Base-by-base conservation (phyloP, 2,888 invertebrate genomes). In the Xestia rhomboidea region DNA sequence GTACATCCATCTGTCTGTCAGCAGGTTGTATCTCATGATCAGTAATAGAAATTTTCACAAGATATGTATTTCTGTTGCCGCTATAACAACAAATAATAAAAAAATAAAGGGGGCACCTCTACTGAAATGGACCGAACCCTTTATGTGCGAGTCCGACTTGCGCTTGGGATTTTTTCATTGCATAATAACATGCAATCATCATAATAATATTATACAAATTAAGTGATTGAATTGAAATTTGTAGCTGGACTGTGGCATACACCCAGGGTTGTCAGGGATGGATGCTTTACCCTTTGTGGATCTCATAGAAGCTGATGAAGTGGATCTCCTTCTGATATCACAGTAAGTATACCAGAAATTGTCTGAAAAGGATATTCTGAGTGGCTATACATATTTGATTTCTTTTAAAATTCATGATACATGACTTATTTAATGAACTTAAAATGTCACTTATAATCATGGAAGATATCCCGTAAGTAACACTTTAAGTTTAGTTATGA, bases 241-340 rank as follows among this genome's bases (percentile, higher is more conserved):
- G 18, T 91, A 98, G 98, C 95, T 99, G 91, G 99, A 99, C 94
- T 99, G 99, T 95, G 99, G 99, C 1, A 99, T 99, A 88, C 99
- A 99, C 95, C 99, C 99, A 0, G 99, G 99, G 0, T 96, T 99
- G 77, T 98, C 98, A 8, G 99, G 99, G 69, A 99, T 99, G 98
- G 99, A 99, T 94, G 99, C 99, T 2, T 96, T 99, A 54, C 99
- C 99, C 0, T 99, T 99, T 94, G 99, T 99, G 60, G 99, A 99
- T 95, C 97, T 99, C 80, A 99, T 99, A 81, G 99, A 99, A 95
- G 99, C 99, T 0, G 99, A 99, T 94, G 99, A 99, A 97, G 99
- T 99, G 81, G 98, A 99, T 92, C 96, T 99, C 34, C 97, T 99
- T 0, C 97, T 99, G 13, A 98, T 99, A 90, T 99, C 99, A 88